Evolutionary conservation across 2,888 invertebrate genomes (phyloP).

Genomic region (Euzophera pinguis): DNA sequence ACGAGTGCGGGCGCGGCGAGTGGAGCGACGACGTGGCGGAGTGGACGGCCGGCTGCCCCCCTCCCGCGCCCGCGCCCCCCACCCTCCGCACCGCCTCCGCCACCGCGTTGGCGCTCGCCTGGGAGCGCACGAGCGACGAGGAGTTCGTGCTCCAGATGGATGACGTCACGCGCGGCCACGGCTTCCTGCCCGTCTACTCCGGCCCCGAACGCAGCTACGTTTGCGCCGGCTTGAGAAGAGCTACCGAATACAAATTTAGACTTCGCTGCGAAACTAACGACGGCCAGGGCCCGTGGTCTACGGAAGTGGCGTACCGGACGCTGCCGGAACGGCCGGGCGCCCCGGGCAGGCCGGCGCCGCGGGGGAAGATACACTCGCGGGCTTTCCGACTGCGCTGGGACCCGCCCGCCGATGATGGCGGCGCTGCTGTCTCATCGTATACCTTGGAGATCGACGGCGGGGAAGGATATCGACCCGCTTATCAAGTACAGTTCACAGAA

Average conservation of each 20-base stretch:
- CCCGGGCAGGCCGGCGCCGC: constrained; percentile 87
- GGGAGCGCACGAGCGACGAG: constrained; percentile 89
- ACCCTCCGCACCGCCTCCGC: constrained; percentile 82
- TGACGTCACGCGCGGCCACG: constrained; percentile 83
- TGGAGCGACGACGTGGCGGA: constrained; percentile 85
- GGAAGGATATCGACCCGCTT: constrained; percentile 85
- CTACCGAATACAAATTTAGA: constrained; percentile 90
- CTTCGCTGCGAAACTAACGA: constrained; percentile 90
- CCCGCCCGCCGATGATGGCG: constrained; percentile 87
- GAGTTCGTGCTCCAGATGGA: constrained; percentile 92
- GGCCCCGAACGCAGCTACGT: constrained; percentile 85
- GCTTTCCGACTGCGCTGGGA: constrained; percentile 92
- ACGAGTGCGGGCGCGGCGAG: constrained; percentile 87
- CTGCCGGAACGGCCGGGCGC: constrained; percentile 88
- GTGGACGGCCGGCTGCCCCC: constrained; percentile 89
- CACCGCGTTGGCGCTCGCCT: constrained; percentile 83
- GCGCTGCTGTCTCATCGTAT: constrained; percentile 84
- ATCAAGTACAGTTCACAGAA: constrained; percentile 57
- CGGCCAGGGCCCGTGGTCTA: constrained; percentile 90
- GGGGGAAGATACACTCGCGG: constrained; percentile 90
- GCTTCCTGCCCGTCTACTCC: constrained; percentile 88
- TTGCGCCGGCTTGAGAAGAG: constrained; percentile 84
- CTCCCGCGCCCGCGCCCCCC: constrained; percentile 89
- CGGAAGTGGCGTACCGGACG: constrained; percentile 88
- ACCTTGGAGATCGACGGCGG: constrained; percentile 86